These are phyloP conservation scores for Calycopis cecrops DNA, from an alignment of 1,140 invertebrate species.

Conservation along the genomic window DNA sequence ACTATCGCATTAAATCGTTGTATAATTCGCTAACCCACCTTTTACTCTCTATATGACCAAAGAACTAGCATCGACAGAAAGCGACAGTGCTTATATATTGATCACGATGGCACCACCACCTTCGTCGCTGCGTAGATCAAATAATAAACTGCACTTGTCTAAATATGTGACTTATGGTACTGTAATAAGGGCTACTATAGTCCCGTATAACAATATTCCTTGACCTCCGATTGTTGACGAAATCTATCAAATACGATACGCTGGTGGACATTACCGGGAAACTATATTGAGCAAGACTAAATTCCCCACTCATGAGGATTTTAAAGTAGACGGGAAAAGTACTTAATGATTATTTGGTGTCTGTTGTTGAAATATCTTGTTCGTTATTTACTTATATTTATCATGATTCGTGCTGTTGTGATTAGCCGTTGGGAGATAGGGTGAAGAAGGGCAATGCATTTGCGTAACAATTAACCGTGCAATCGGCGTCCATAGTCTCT, in stretches of 20 bases:
- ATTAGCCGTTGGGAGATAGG: no score
- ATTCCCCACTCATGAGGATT: conserved; percentile 22
- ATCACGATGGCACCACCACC: conserved; percentile 61
- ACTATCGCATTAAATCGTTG: conserved; percentile 36
- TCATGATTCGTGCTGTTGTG: no score
- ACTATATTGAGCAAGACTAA: conserved; percentile 42
- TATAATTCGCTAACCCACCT: conserved; percentile 61
- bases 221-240: conserved; percentile 27
- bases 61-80: conserved; percentile 65
- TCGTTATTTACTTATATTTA: no score
- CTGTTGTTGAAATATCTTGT: no score
- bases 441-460: no score
- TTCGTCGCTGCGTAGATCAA: conserved; percentile 40
- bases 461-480: no score
- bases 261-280: conserved; percentile 50
- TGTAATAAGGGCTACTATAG: conserved; percentile 31
- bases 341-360: no score
- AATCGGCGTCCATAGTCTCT: no score
- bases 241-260: conserved; percentile 33
- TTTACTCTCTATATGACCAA: conserved; percentile 63
- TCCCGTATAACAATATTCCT: conserved; percentile 13
- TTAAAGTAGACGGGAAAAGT: conserved; percentile 8
- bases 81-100: conserved; percentile 70
- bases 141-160: conserved; percentile 21
- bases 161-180: conserved; percentile 42